Base-by-base conservation (phyloP, 2,888 invertebrate species). In the Glaucopsyche alexis region DNA sequence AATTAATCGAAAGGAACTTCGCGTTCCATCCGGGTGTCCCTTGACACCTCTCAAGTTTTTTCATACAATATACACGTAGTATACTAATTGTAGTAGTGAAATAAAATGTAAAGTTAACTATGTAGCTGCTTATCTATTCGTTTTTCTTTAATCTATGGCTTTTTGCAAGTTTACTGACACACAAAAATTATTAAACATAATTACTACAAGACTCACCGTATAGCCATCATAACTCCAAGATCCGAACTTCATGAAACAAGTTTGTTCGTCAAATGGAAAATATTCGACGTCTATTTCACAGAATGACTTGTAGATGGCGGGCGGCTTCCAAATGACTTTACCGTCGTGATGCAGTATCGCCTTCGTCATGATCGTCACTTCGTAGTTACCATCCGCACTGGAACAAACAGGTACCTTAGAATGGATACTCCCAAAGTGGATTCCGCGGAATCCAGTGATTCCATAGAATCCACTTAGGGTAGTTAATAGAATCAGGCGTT, bases 321-420 rank as follows among this genome's bases (percentile, higher is more conserved):
- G 99, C 55, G 99, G 99, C 88, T 99, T 99, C 99, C 99, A 99
- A 71, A 96, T 95, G 78, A 99, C 98, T 89, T 96, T 97, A 40
- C 99, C 99, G 79, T 97, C 97, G 89, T 97, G 96, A 86, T 98
- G 97, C 74, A 99, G 95, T 82, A 98, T 98, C 78, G 98, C 99
- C 93, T 99, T 99, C 79, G 99, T 99, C 97, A 98, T 98, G 89
- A 99, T 97, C 82, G 98, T 99, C 86, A 99, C 98, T 93, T 98
- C 98, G 93, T 99, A 99, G 94, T 98, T 98, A 78, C 99, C 99
- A 87, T 99, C 99, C 80, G 99, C 99, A 90, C 99, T 99, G 94
- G 2, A 81, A 77, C 87, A 71, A 80, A 80, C 14, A 9, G 7
- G 13, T n/a, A n/a, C 7, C 13, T 71, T 9, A 60, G 45, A 50